Evolutionary conservation across 2,797 vertebrate species (phyloP), one percentile per base, ranked within the genome.

Genomic region (Ceryle rudis): DNA sequence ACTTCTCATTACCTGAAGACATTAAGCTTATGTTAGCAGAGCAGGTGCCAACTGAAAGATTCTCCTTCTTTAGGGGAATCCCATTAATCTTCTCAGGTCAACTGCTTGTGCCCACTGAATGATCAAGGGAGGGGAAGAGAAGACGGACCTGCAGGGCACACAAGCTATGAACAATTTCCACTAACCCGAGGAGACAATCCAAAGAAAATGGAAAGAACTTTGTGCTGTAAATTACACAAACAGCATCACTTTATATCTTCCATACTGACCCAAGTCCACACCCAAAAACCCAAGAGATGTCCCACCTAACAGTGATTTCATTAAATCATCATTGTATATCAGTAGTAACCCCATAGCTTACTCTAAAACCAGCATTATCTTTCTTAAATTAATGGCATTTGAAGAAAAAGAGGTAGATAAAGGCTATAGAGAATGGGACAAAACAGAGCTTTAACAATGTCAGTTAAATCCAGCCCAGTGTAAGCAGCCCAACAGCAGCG

Each of bases 91-190:
- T n/a, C 29, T 33, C 57, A 62, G 51, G 20, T 20, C 22, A 84
- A 14, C 31, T 58, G 10, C 33, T 19, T 46, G 17, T 1, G 2
- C 16, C 11, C 16, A 23, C 25, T 0, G 1, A 8, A 47, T 4
- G 10, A 60, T 8, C 14, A 35, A 21, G 21, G 35, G 14, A 83
- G 18, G 44, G 20, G 44, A 65, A 51, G 4, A 22, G 41, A 54
- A 81, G 39, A 23, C 19, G 44, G 28, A 93, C 31, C 21, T 41
- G 23, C 21, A 26, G 20, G 18, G 14, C 39, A 64, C 35, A 64
- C 64, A 42, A 78, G 44, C 19, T 21, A 12, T 5, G 23, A 21
- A 29, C 47, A n/a, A 81, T 37, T 84, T 47, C 49, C 26, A 10
- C 8, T 14, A 28, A 20, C 9, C 54, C 8, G 19, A 64, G 11